Base-by-base conservation (phyloP, 2,797 vertebrate species). In the Chiroxiphia lanceolata region DNA sequence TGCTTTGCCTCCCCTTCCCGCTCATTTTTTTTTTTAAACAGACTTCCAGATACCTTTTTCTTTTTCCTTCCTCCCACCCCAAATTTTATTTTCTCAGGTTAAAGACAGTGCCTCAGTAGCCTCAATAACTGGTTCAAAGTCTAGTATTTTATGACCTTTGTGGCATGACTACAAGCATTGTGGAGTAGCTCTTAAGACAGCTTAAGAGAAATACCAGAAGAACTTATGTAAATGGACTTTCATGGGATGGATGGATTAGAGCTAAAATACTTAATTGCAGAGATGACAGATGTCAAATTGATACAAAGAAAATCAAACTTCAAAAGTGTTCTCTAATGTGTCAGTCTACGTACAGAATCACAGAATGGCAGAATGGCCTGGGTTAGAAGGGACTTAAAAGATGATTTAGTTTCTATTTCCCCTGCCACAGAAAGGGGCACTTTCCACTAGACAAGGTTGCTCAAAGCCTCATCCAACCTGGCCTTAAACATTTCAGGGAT, bases 1-100 rank as follows among this genome's bases (percentile, higher is more conserved):
- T 38, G 22, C 14, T 14, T 38, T 34, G 23, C 6, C 15, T 47
- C 25, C 44, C 36, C 13, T 10, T 10, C 8, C 1, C 3, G 1
- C 2, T 7, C 6, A 10, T 5, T 22, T 25, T 61, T n/a, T 36
- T 38, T 45, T 63, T 25, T 1, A 23, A 76, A 38, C 12, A 36
- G 29, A 45, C 31, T 90, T 68, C 4, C 17, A 81, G 27, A 22
- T 11, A 31, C 8, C 0, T 0, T 3, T 38, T 67, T 63, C 67
- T 60, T 40, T 13, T 26, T 22, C 18, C 27, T 40, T 48, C 25
- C 18, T 68, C 3, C 10, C 27, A 85, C 5, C 5, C 4, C 29
- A 83, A 44, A 59, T 63, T 48, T 70, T 67, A 68, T 44, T 69
- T 57, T 85, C 50, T 50, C 29, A 54, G 65, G 70, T 47, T 44